Base-by-base conservation (phyloP, 2,797 vertebrate genomes). In the Mormyrops attenuatus region DNA sequence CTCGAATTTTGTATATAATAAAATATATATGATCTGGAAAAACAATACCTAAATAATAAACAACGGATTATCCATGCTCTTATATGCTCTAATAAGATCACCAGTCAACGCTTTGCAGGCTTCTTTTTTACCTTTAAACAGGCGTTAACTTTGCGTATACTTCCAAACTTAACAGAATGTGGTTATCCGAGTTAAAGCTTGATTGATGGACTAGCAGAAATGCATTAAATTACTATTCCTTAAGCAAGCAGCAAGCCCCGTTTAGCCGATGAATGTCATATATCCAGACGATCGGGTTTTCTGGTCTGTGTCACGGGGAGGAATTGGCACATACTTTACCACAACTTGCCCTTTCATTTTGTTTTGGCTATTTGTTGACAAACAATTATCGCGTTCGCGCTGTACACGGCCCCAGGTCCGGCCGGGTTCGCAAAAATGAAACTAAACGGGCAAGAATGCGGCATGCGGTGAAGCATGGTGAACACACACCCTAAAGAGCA, bases 231-330 rank as follows among this genome's bases (percentile, higher is more conserved):
- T 82, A 82, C 15, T n/a, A 82, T 22, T 47, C 47, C 38, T 47
- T 47, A 44, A 47, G 41, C 13, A 41, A 38, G 69, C 73, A 80
- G 20, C 41, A n/a, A 20, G 41, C 77, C 38, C 6, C 73, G 1
- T 80, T 80, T 80, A 44, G 73, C 73, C 15, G n/a, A 47, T 82
- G 77, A 82, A 82, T 82, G 77, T 47, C 77, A 82, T 82, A 82
- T 44, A 82, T 82, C 77, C 77, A 82, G 77, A 82, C 30, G 77
- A 82, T 82, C 41, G 77, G 17, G 77, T 82, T 82, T n/a, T 82
- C 17, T 9, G 38, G 17, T 80, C 7, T 47, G 38, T 82, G 38
- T 82, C 38, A 7, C 13, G 41, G 77, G 41, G 7, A n/a, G 77
- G 66, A 15, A 73, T 17, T 38, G 66, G 17, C 41, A 82, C 73